Conservation (phyloP, 2,113 vertebrate genomes). For the Podarcis cretensis region DNA sequence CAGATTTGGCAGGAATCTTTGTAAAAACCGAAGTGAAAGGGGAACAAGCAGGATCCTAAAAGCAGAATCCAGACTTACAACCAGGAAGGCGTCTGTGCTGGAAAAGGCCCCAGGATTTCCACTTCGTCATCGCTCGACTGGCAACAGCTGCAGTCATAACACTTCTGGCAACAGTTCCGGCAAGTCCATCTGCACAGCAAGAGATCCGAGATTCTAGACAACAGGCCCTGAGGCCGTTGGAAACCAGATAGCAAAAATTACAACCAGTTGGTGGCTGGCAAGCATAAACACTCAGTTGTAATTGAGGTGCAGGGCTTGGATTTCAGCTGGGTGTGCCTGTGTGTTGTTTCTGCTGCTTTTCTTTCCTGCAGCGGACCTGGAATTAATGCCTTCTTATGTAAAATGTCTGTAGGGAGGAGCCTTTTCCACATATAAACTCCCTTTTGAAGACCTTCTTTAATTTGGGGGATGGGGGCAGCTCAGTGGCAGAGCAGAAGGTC, state of each 20-base stretch:
- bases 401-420: no score
- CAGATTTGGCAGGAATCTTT: not conserved
- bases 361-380: constrained; percentile 45
- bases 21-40: not conserved
- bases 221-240: constrained; percentile 80
- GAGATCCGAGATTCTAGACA: constrained; percentile 86
- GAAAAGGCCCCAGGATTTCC: constrained; percentile 91
- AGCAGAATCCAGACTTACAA: constrained; percentile 79
- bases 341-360: not conserved
- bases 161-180: constrained; percentile 85
- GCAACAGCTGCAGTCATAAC: constrained; percentile 87
- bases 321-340: not conserved
- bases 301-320: not conserved
- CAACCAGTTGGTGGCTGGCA: constrained; percentile 50
- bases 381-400: constrained; percentile 7
- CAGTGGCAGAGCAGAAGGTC: no score
- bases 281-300: constrained; percentile 60
- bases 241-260: constrained; percentile 68
- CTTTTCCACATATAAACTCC: no score
- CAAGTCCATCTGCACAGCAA: constrained; percentile 89
- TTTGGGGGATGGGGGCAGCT: no score
- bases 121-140: constrained; percentile 88
- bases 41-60: not conserved
- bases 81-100: constrained; percentile 89
- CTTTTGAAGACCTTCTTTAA: no score